Conservation (phyloP, 2,113 vertebrate species). For the Paramormyrops kingsleyae region DNA sequence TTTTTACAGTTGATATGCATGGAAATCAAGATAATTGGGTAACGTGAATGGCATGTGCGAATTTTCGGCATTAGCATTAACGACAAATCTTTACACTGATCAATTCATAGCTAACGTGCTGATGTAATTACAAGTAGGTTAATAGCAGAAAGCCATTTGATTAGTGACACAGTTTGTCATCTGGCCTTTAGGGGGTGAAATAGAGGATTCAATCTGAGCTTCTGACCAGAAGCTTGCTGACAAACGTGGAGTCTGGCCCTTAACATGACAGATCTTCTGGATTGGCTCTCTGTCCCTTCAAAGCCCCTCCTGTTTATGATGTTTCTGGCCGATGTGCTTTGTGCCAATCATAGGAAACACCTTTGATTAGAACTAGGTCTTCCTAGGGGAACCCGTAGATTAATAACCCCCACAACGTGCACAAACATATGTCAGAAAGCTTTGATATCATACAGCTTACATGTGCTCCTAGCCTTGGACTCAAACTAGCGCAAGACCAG, state of each 20-base stretch:
- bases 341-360: not conserved
- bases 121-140: not conserved
- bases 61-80: not conserved
- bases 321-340: not conserved
- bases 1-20: not conserved
- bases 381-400: not conserved
- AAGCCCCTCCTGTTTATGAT: not conserved
- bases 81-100: not conserved
- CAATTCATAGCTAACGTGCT: not conserved
- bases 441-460: not conserved
- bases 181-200: not conserved
- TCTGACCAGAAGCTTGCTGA: not conserved
- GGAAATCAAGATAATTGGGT: not conserved
- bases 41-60: not conserved
- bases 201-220: not conserved
- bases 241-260: not conserved
- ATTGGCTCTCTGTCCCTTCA: not conserved
- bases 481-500: not conserved
- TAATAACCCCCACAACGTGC: not conserved
- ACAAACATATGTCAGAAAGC: not conserved
- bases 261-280: not conserved
- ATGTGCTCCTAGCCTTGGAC: not conserved
- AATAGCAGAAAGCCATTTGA: not conserved
- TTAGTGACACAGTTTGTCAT: not conserved
- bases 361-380: not conserved